Conservation (phyloP, 1,140 invertebrate species). For the Apolygus lucorum region DNA sequence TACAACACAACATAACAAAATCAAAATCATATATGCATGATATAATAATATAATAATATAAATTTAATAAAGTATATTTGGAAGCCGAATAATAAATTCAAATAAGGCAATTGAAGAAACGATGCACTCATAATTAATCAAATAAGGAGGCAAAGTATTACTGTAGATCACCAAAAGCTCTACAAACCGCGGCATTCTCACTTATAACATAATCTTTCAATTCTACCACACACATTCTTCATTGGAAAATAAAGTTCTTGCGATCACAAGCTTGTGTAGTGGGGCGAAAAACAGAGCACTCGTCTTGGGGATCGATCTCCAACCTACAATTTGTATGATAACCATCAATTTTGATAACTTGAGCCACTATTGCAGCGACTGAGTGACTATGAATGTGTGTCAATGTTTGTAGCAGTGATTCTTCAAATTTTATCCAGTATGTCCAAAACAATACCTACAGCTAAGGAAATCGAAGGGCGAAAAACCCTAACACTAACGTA, state of each 20-base stretch:
- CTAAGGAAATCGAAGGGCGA: no score
- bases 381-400: no score
- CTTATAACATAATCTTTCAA: neutral
- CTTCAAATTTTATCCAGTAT: no score
- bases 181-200: neutral
- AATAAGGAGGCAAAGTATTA: neutral
- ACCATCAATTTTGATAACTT: no score
- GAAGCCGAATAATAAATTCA: slow-evolving; percentile 1
- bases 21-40: slow-evolving; percentile 24
- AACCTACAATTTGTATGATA: no score
- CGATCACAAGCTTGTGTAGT: no score
- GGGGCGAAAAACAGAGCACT: no score
- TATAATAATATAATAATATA: slow-evolving; percentile 17
- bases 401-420: no score
- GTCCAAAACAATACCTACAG: no score
- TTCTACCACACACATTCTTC: neutral
- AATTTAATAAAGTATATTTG: slow-evolving; percentile 8
- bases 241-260: neutral
- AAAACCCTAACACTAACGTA: no score
- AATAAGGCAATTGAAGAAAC: neutral
- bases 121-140: neutral
- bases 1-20: slow-evolving; percentile 47
- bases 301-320: no score
- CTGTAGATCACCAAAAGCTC: neutral
- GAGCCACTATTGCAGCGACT: no score